These are phyloP conservation scores for Erpornis zantholeuca DNA, from an alignment of 2,113 vertebrate genomes.

Conservation along the genomic window DNA sequence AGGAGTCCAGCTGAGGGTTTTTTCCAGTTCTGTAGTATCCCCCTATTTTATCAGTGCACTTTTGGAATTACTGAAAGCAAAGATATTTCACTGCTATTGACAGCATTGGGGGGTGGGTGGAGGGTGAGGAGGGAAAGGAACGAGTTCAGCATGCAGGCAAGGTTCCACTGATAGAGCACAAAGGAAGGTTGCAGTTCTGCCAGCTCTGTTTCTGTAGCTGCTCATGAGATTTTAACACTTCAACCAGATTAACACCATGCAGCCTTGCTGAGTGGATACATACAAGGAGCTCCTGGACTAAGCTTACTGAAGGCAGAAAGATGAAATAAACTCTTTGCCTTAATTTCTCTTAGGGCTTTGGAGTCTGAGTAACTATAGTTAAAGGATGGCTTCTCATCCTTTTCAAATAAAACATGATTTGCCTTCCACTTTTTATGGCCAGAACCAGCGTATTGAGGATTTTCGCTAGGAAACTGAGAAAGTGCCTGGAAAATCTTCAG, in stretches of 20 bases:
- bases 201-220: not conserved
- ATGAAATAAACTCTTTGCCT: not conserved
- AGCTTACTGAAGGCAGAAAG: not conserved
- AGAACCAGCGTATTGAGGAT: not conserved
- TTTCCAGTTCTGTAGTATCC: not conserved
- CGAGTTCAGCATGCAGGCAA: not conserved
- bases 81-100: not conserved
- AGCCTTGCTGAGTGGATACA: not conserved
- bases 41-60: not conserved
- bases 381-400: not conserved
- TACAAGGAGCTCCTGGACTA: not conserved
- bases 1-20: not conserved
- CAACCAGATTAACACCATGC: not conserved
- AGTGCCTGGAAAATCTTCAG: not conserved
- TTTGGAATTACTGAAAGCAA: not conserved
- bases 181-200: not conserved
- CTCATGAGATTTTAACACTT: not conserved
- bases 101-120: not conserved
- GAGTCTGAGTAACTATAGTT: not conserved
- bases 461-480: not conserved
- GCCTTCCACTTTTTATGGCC: not conserved
- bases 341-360: not conserved
- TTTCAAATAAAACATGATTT: not conserved
- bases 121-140: not conserved
- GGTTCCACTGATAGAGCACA: not conserved